Conservation (phyloP, 2,113 vertebrate species). For the Limnothrissa miodon region DNA sequence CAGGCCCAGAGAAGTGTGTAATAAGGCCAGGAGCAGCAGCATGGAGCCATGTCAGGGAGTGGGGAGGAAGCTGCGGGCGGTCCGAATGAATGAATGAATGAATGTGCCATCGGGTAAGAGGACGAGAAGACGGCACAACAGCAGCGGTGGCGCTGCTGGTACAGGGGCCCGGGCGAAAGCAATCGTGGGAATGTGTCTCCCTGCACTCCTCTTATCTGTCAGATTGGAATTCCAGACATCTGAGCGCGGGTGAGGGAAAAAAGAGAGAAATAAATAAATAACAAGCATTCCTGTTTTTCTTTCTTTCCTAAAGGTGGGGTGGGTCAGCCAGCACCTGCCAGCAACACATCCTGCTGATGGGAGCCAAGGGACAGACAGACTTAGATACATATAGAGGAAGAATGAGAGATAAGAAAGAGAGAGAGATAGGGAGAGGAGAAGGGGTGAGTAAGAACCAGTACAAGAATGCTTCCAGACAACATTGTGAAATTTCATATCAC, state of each 20-base stretch:
- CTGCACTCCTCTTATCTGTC: slow-evolving; percentile 48
- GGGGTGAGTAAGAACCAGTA: background rate
- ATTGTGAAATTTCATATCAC: background rate
- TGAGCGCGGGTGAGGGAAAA: slow-evolving; percentile 29
- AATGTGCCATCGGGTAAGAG: background rate
- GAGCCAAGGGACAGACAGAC: background rate
- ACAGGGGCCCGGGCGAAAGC: slow-evolving; percentile 42
- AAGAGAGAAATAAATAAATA: background rate
- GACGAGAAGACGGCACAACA: background rate
- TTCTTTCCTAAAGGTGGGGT: background rate
- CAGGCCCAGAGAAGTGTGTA: slow-evolving; percentile 50
- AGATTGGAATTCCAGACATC: slow-evolving; percentile 54
- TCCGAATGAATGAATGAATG: too few relatives aligned
- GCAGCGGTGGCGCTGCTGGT: background rate
- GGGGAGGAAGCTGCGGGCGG: background rate
- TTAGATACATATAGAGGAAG: background rate
- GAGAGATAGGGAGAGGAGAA: background rate
- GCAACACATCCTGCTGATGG: slow-evolving; percentile 3
- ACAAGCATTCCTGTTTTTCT: background rate
- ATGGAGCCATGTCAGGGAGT: background rate
- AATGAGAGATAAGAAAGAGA: background rate
- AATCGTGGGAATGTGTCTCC: slow-evolving; percentile 65
- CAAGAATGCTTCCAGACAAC: slow-evolving; percentile 6
- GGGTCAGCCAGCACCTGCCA: slow-evolving; percentile 2
- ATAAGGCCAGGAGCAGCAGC: slow-evolving; percentile 33